Conservation (phyloP, 2,888 invertebrate genomes). For the Cepaea hortensis region DNA sequence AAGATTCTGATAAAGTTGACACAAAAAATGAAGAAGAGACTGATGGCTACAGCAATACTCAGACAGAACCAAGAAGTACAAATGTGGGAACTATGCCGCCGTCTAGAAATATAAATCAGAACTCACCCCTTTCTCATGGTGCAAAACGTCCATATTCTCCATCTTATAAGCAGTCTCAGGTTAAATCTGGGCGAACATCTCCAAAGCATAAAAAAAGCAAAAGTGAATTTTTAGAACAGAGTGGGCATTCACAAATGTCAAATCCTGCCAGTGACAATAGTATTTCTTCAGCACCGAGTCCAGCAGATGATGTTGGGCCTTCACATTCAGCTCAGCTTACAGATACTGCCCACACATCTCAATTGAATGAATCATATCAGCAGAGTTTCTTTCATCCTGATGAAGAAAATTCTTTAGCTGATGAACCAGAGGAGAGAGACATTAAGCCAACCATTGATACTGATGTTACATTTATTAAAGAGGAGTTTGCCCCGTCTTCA, state of each 20-base stretch:
- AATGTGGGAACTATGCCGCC: slow-evolving; percentile 36
- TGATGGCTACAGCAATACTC: neutral
- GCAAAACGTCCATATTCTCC: slow-evolving; percentile 44
- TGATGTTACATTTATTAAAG: slow-evolving; percentile 50
- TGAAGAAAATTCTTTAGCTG: slow-evolving; percentile 38
- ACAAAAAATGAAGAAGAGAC: slow-evolving; percentile 28
- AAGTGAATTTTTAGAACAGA: slow-evolving; percentile 34
- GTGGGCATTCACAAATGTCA: slow-evolving; percentile 27
- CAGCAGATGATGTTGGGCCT: slow-evolving; percentile 33
- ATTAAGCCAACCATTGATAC: slow-evolving; percentile 47
- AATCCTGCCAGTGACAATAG: slow-evolving; percentile 40
- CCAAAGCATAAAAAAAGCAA: slow-evolving; percentile 38
- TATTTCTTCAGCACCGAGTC: slow-evolving; percentile 42
- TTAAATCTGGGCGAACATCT: slow-evolving; percentile 32
- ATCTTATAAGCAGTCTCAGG: slow-evolving; percentile 32
- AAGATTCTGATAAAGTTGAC: slow-evolving; percentile 12
- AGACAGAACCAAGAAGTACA: slow-evolving; percentile 44
- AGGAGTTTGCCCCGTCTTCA: slow-evolving; percentile 45
- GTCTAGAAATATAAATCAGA: slow-evolving; percentile 2
- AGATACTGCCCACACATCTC: slow-evolving; percentile 12
- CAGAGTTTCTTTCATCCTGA: slow-evolving; percentile 39
- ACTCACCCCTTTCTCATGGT: slow-evolving; percentile 28
- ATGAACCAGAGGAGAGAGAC: slow-evolving; percentile 41
- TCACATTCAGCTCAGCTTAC: slow-evolving; percentile 26
- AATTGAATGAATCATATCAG: slow-evolving; percentile 34